Evolutionary conservation across 1,140 invertebrate species (phyloP), one percentile per base, ranked within the genome.

Genomic region (Papilio dardanus): DNA sequence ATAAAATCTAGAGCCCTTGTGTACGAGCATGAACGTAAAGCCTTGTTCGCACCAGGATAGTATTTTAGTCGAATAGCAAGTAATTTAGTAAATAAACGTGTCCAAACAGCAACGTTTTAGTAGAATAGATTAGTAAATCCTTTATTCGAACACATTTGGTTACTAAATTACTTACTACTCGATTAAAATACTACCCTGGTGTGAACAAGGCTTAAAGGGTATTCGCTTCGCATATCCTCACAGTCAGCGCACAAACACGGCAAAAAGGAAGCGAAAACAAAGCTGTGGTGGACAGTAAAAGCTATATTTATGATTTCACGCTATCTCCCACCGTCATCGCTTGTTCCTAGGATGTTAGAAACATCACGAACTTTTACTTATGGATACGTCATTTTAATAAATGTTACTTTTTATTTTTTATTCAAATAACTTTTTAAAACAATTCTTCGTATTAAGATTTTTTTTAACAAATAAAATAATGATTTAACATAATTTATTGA

Each of bases 271-370:
- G 76, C 76, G 83, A 77, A 88, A 79, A 87, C 82, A 88, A 87
- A 86, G 81, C 83, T 71, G 74, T 83, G 78, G 83, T 80, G 79
- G 84, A 87, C 84, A 82, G 84, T 81, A 86, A 88, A 86, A 86
- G 85, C 81, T 85, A 85, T 90, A 89, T 90, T 90, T 91, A 91
- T 89, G 88, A 89, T 91, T 91, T 88, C 86, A 86, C 85, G 81
- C 79, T 89, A 89, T 89, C 89, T 79, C 75, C 40, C 71, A 68
- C 81, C 86, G 86, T 89, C 88, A 89, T 89, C 88, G 83, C 83
- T 68, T 76, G 85, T 79, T 76, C 75, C 65, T 71, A 75, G 46
- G 76, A 76, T 77, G 78, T 78, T 74, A 75, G 69, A 73, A 65
- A 31, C n/a, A 75, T 73, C 66, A 77, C 62, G 80, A 83, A 83